Base-by-base conservation (phyloP, 2,113 vertebrate genomes). In the Balaeniceps rex region DNA sequence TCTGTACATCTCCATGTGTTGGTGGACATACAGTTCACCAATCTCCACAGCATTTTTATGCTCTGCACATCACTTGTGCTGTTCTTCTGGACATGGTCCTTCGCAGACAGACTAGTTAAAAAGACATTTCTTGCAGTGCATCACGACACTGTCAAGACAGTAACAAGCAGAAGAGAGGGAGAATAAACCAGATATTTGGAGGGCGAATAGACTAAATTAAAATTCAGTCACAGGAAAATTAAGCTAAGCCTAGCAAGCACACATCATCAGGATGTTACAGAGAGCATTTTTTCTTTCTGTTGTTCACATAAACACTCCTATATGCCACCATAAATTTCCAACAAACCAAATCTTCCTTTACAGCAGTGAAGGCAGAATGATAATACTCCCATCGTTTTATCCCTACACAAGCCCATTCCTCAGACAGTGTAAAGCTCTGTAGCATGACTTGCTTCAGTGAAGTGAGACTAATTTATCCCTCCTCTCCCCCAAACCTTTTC, bases 341-440 rank as follows among this genome's bases (percentile, higher is more conserved):
- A 66, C 33, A 72, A 94, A 82, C 38, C 72, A 87, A 94, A 63
- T 71, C 76, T 90, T 93, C 87, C 69, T 66, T 64, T 85, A 87
- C 51, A 80, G 90, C 65, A 78, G 51, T 87, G n/a, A 82, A 83
- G 79, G 87, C 66, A 76, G 69, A 82, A 92, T 33, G n/a, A 57
- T 64, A 85, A 72, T 6, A 82, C 54, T 89, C 49, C 55, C 63
- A 80, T 63, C 40, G 69, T 57, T 91, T 91, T 52, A 84, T 75
- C 86, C 83, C 61, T 5, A 21, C 47, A 57, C 83, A 75, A 79
- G 57, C 57, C 88, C 87, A 75, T 92, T 84, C 81, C 87, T 93
- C 64, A 87, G 79, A 86, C 18, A 87, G 72, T 0, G 4, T 47
- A 92, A 90, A 96, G 90, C 88, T 87, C 64, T 54, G 31, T 21